A percentile compares a stretch with the other conserved stretches of the same genome.
phyloP scores from a whole-genome alignment of 2,888 invertebrate genomes.

The Cantharis rustica region DNA sequence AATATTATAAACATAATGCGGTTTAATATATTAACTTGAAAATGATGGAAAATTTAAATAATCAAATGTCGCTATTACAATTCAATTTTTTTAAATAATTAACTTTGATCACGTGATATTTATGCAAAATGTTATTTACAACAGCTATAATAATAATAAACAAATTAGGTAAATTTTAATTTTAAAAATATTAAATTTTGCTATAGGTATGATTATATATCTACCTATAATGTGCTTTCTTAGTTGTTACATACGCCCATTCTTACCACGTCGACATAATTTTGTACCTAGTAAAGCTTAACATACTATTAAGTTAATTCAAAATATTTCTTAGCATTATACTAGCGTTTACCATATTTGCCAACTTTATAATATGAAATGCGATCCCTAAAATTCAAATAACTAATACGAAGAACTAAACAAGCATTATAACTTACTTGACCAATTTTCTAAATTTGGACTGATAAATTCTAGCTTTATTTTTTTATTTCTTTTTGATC shows the following conservation, averaged over 20 bases:
- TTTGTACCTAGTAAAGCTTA: not conserved
- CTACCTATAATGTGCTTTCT: not conserved
- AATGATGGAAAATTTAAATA: too few species aligned
- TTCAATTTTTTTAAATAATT: not conserved
- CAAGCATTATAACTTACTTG: too few species aligned
- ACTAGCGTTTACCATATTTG: not conserved
- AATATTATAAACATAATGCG: too few species aligned
- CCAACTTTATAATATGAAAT: not conserved
- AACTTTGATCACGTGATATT: not conserved
- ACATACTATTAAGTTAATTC: not conserved
- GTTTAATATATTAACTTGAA: too few species aligned
- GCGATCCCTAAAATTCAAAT: not conserved
- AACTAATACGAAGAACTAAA: not conserved
- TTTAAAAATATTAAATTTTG: not conserved
- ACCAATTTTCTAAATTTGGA: too few species aligned
- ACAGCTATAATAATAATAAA: not conserved
- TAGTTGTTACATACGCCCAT: not conserved
- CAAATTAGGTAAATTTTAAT: not conserved
- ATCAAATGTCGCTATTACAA: not conserved
- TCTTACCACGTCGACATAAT: not conserved
- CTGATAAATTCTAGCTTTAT: too few species aligned
- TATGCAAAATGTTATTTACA: not conserved
- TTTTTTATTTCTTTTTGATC: too few species aligned
- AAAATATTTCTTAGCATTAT: not conserved
- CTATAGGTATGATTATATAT: too few species aligned